phyloP scores from a whole-genome alignment of 2,888 invertebrate species.

The Clusia tigrina region DNA sequence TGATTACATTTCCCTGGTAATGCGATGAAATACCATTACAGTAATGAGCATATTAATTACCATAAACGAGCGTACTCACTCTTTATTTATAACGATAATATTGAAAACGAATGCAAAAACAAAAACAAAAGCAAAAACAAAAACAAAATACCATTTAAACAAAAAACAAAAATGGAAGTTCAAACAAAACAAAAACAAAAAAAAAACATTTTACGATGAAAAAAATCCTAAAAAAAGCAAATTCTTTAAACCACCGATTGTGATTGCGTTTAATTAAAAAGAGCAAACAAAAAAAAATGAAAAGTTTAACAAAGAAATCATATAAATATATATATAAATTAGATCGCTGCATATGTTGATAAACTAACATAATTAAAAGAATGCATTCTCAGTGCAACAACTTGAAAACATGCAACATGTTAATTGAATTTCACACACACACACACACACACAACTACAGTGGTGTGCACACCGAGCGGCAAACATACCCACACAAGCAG shows the following conservation, averaged over 20 bases:
- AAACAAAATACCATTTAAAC: constrained; percentile 11
- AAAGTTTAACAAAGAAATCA: background rate
- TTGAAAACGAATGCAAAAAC: constrained; percentile 22
- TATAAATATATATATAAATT: too few species aligned
- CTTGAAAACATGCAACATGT: background rate
- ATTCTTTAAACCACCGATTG: constrained; percentile 61
- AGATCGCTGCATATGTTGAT: too few species aligned
- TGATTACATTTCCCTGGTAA: background rate
- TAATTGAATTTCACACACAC: background rate
- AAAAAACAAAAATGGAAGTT: background rate
- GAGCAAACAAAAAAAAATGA: constrained; percentile 27
- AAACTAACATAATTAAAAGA: too few species aligned
- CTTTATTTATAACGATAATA: constrained; percentile 21
- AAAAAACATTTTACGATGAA: constrained; percentile 25
- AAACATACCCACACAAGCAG: too few species aligned
- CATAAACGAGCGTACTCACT: constrained; percentile 24
- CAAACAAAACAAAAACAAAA: constrained; percentile 31
- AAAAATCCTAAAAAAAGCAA: constrained; percentile 41
- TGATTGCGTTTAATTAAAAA: constrained; percentile 62
- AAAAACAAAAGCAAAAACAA: constrained; percentile 34
- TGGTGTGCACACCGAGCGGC: background rate
- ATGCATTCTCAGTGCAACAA: background rate
- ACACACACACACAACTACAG: background rate
- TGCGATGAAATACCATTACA: too few species aligned
- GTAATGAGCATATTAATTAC: too few species aligned